Percentiles rank a stretch among this genome's conserved stretches.
Conservation (phyloP, 1,140 invertebrate genomes). For the Diorhabda sublineata region DNA sequence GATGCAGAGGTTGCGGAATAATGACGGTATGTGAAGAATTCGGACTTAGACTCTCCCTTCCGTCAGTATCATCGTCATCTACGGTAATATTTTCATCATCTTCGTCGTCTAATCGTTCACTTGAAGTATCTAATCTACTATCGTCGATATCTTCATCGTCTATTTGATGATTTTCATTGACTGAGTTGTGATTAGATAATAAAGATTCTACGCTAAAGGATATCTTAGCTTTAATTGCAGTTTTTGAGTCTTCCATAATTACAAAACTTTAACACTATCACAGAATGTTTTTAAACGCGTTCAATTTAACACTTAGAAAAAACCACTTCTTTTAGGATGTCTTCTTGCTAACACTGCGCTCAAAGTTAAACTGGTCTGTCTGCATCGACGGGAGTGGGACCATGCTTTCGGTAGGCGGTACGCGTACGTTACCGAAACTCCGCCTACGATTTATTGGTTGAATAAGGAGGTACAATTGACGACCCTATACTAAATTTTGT, state of each 20-base stretch:
- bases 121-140: constrained; percentile 30
- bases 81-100: constrained; percentile 43
- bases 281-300: constrained; percentile 5
- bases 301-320: constrained; percentile 7
- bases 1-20: constrained; percentile 45
- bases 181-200: constrained; percentile 26
- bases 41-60: constrained; percentile 42
- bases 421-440: constrained; percentile 14
- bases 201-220: constrained; percentile 47
- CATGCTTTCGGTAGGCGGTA: constrained; percentile 28
- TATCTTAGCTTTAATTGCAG: constrained; percentile 44
- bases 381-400: constrained; percentile 26
- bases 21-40: constrained; percentile 40
- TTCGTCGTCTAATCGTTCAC: constrained; percentile 37
- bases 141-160: constrained; percentile 30
- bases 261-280: constrained; percentile 9
- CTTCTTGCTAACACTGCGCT: constrained; percentile 17
- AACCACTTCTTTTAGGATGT: constrained; percentile 27
- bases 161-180: constrained; percentile 21
- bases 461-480: constrained; percentile 37
- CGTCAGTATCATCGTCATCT: constrained; percentile 41
- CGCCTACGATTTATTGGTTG: constrained; percentile 37
- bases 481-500: constrained; percentile 32
- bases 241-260: constrained; percentile 42
- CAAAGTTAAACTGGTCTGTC: constrained; percentile 31